A percentile compares a stretch with the other conserved stretches of the same genome.
Conservation (phyloP, 2,113 vertebrate species). For the Bothrops jararaca region DNA sequence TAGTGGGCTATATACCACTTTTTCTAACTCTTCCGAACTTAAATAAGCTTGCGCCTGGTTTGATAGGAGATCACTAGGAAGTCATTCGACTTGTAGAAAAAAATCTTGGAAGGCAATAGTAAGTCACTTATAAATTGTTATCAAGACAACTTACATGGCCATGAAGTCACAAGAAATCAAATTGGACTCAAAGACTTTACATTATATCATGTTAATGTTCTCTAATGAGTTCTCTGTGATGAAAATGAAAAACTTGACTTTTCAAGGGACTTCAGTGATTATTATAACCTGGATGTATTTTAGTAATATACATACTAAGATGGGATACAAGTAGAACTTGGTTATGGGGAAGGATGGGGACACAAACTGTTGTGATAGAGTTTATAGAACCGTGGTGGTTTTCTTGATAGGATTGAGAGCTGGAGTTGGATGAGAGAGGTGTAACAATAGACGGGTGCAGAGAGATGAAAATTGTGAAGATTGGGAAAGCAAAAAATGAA, state of each 20-base stretch:
- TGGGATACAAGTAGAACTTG: not conserved
- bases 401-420: not conserved
- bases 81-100: not conserved
- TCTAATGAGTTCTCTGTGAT: not conserved
- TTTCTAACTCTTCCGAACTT: not conserved
- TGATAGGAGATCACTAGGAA: not conserved
- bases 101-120: not conserved
- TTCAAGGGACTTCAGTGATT: not conserved
- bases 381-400: not conserved
- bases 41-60: not conserved
- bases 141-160: not conserved
- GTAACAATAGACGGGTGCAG: not conserved
- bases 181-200: not conserved
- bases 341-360: not conserved
- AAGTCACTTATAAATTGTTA: not conserved
- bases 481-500: not conserved
- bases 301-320: not conserved
- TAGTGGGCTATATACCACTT: not conserved
- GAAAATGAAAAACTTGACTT: not conserved
- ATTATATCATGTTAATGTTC: not conserved
- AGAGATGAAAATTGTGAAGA: not conserved
- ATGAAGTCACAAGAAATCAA: not conserved
- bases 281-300: not conserved
- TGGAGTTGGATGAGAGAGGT: not conserved
- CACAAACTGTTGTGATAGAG: not conserved